A percentile compares a stretch with the other conserved stretches of the same genome.
Conservation (phyloP, 1,140 invertebrate species). For the Gryon sp. region DNA sequence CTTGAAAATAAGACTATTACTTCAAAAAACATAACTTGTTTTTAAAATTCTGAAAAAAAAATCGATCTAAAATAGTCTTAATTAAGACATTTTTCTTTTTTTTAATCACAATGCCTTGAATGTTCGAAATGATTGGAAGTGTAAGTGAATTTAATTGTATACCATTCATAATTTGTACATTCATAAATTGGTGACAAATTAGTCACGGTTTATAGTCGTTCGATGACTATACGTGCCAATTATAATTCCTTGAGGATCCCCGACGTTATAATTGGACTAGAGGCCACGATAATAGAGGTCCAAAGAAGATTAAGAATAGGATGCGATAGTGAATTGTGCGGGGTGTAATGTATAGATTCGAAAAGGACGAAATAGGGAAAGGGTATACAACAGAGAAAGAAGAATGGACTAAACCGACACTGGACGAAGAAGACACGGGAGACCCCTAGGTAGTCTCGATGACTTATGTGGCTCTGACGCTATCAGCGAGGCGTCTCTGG, state of each 20-base stretch:
- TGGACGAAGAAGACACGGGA: constrained; percentile 49
- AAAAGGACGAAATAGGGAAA: background rate
- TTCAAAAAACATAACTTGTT: no score
- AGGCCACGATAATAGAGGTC: constrained; percentile 75
- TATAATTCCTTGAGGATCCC: constrained; percentile 74
- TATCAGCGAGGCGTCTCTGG: constrained; percentile 79
- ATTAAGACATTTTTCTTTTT: no score
- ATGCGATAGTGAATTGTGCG: constrained; percentile 59
- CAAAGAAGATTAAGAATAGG: constrained; percentile 79
- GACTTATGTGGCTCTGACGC: constrained; percentile 80
- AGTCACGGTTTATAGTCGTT: constrained; percentile 48
- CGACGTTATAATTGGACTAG: constrained; percentile 76
- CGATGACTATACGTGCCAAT: constrained; percentile 69
- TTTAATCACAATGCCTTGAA: no score
- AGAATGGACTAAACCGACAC: constrained; percentile 34
- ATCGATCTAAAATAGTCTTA: no score
- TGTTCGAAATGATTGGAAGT: no score
- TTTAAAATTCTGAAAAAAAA: no score
- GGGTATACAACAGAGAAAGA: constrained; percentile 53
- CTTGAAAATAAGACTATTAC: no score
- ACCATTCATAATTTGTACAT: constrained; percentile 5
- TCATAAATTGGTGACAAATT: constrained; percentile 53
- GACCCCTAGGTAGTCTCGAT: constrained; percentile 73
- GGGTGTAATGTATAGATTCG: constrained; percentile 36
- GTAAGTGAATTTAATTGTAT: constrained; percentile 26